Evolutionary conservation across 2,113 vertebrate genomes (phyloP).

Genomic region (Thermophis baileyi): DNA sequence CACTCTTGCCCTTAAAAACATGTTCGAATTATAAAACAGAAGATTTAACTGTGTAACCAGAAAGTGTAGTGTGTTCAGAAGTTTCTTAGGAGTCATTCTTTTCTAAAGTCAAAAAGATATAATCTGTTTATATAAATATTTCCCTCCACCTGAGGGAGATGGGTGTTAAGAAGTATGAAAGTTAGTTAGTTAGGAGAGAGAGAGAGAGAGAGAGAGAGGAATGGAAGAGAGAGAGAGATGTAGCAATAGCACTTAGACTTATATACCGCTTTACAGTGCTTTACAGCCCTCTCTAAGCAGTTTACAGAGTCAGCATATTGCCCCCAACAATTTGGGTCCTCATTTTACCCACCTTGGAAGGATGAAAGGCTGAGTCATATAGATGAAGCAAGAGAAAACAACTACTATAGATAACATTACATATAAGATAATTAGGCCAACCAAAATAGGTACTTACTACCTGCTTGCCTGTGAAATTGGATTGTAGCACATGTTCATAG

Average conservation of each 20-base stretch:
- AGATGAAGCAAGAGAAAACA: not conserved
- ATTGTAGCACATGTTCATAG: too few species aligned
- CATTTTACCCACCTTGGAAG: too few species aligned
- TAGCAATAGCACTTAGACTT: too few species aligned
- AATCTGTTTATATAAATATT: not conserved
- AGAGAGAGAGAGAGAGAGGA: not conserved
- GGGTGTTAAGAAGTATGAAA: too few species aligned
- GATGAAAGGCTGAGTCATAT: not conserved
- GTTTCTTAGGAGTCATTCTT: not conserved
- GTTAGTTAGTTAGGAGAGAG: too few species aligned
- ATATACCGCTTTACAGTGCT: too few species aligned
- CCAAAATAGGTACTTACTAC: not conserved
- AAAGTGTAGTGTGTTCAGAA: not conserved
- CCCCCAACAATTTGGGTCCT: too few species aligned
- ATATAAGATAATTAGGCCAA: not conserved
- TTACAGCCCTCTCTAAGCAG: too few species aligned
- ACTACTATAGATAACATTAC: not conserved
- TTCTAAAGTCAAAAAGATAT: not conserved
- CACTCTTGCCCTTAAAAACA: not conserved
- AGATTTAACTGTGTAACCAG: not conserved
- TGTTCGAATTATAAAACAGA: not conserved
- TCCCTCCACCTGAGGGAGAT: too few species aligned
- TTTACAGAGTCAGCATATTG: too few species aligned
- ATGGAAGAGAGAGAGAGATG: not conserved
- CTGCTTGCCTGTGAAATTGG: not conserved